These are phyloP conservation scores for Poeciliopsis prolifica DNA, from an alignment of 2,113 vertebrate genomes.

Conservation along the genomic window DNA sequence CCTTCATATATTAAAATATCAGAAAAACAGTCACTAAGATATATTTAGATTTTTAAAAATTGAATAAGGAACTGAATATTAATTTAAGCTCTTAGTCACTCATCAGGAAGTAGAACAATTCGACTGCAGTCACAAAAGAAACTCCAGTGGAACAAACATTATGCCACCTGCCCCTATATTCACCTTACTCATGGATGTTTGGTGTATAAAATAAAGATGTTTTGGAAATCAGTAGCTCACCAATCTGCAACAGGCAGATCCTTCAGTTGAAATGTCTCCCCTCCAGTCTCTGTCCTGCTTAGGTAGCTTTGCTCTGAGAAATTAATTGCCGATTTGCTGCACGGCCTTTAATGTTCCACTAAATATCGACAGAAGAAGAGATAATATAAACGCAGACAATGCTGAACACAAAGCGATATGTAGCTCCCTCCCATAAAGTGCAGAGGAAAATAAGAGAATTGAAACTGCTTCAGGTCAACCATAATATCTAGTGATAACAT, in stretches of 20 bases:
- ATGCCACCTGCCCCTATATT: conserved; percentile 13
- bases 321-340: conserved; percentile 59
- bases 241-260: conserved; percentile 39
- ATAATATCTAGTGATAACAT: conserved; percentile 61
- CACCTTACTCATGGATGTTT: not conserved
- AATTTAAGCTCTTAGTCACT: not conserved
- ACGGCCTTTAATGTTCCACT: conserved; percentile 70
- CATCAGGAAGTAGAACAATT: conserved; percentile 4
- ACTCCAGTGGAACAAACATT: conserved; percentile 14
- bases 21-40: not conserved
- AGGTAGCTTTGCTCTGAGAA: conserved; percentile 55
- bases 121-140: conserved; percentile 7
- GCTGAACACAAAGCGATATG: conserved; percentile 52
- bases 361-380: conserved; percentile 72
- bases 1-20: not conserved
- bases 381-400: conserved; percentile 71
- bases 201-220: conserved; percentile 6
- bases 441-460: conserved; percentile 49
- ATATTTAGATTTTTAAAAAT: not conserved
- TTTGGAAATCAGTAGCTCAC: conserved; percentile 30
- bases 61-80: not conserved
- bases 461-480: conserved; percentile 69
- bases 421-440: conserved; percentile 42
- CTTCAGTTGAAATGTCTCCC: conserved; percentile 33
- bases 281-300: conserved; percentile 48